Percentiles rank a stretch among this genome's conserved stretches.
Evolutionary conservation across 2,888 invertebrate species (phyloP).

Genomic region (Lycaena phlaeas): DNA sequence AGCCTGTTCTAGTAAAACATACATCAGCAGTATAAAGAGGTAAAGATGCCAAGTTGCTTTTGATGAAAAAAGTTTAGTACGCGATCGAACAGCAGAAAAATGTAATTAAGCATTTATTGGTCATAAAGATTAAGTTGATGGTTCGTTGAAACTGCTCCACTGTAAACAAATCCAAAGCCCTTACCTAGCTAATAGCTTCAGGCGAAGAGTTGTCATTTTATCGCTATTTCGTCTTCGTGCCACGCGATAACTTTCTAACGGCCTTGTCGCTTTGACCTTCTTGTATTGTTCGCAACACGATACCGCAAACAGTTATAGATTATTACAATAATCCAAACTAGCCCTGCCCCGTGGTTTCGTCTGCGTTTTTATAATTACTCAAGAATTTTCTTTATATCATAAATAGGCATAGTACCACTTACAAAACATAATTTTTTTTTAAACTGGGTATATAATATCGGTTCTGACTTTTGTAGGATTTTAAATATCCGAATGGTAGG

Average conservation of each 20-base stretch:
- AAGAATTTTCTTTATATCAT: too few species aligned
- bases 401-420: too few species aligned
- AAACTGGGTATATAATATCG: too few species aligned
- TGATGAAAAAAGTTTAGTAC: neutral
- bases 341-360: too few species aligned
- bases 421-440: too few species aligned
- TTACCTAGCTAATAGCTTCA: conserved; percentile 42
- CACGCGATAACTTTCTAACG: conserved; percentile 54
- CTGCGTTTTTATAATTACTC: too few species aligned
- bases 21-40: too few species aligned
- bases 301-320: conserved; percentile 12
- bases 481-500: too few species aligned
- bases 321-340: conserved; percentile 14
- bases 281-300: conserved; percentile 32
- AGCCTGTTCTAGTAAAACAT: too few species aligned
- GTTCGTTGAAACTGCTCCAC: neutral
- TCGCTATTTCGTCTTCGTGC: conserved; percentile 51
- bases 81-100: neutral
- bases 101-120: conserved; percentile 3
- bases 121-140: conserved; percentile 2
- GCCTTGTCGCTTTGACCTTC: conserved; percentile 64
- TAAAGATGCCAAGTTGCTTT: too few species aligned
- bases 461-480: too few species aligned
- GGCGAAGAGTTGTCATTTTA: conserved; percentile 42
- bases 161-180: conserved; percentile 7